These are phyloP conservation scores for Ylistrum balloti DNA, from an alignment of 1,140 invertebrate species.

Conservation along the genomic window DNA sequence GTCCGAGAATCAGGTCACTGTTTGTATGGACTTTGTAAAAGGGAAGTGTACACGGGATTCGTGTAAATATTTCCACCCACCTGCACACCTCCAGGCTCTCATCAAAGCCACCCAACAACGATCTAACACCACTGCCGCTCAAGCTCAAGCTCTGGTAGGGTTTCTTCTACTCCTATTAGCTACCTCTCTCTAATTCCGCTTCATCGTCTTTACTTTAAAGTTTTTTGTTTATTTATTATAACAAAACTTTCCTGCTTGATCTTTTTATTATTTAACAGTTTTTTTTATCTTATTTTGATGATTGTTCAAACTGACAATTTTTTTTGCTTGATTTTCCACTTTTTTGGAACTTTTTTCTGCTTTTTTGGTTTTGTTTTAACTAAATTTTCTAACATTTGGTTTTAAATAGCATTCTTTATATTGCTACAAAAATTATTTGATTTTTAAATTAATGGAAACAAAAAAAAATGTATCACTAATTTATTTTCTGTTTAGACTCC, in stretches of 20 bases:
- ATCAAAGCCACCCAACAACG: constrained; percentile 94
- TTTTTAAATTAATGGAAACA: background rate
- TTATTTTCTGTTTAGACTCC: background rate
- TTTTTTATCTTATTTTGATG: constrained; percentile 37
- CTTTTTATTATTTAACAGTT: constrained; percentile 57
- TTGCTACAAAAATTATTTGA: background rate
- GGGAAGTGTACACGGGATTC: constrained; percentile 94
- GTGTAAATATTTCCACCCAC: constrained; percentile 90
- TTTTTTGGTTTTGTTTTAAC: background rate
- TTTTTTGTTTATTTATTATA: constrained; percentile 36
- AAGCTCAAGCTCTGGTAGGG: constrained; percentile 87
- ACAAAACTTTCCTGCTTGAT: constrained; percentile 48
- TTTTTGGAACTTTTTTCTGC: background rate
- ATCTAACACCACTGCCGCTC: constrained; percentile 87
- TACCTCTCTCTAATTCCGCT: constrained; percentile 41
- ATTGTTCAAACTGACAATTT: constrained; percentile 14
- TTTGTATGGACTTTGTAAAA: constrained; percentile 99
- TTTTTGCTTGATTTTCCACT: constrained; percentile 34
- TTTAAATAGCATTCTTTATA: background rate
- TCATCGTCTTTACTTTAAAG: constrained; percentile 32
- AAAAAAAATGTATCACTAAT: background rate
- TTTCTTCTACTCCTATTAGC: constrained; percentile 59
- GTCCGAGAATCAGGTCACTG: constrained; percentile 96
- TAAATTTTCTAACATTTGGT: background rate
- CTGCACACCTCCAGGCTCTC: constrained; percentile 98